phyloP scores from a whole-genome alignment of 2,113 vertebrate genomes.

The Butastur rufipennis region DNA sequence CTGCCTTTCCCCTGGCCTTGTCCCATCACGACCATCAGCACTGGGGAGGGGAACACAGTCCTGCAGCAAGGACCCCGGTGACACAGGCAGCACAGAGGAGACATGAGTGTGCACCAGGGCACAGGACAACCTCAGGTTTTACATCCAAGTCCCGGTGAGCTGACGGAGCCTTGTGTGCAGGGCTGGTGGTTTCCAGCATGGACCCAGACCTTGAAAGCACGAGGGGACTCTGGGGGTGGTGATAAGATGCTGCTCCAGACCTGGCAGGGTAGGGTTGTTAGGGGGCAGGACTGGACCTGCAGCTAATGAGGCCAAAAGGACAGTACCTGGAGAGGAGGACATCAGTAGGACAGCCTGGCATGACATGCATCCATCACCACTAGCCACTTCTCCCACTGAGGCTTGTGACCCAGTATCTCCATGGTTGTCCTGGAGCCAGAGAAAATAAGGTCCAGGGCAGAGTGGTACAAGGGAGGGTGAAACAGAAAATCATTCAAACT shows the following conservation, averaged over 20 bases:
- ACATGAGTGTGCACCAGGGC: background rate
- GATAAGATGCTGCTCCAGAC: background rate
- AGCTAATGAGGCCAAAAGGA: background rate
- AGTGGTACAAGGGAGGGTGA: background rate
- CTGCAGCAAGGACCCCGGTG: fast-evolving
- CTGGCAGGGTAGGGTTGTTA: background rate
- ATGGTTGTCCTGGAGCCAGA: background rate
- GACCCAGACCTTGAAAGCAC: background rate
- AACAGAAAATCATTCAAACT: background rate
- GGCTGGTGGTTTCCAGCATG: background rate
- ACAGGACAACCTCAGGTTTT: background rate
- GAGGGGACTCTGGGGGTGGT: background rate
- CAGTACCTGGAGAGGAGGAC: background rate
- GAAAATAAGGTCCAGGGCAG: background rate
- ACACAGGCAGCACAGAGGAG: background rate
- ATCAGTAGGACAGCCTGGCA: background rate
- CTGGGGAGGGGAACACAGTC: background rate
- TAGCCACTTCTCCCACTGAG: background rate
- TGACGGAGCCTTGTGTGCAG: background rate
- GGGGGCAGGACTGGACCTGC: background rate
- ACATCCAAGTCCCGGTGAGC: background rate
- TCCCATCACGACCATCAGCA: background rate
- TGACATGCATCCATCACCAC: background rate
- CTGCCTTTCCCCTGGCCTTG: background rate
- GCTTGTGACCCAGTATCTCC: background rate